A percentile compares a stretch with the other conserved stretches of the same genome.
phyloP scores from a whole-genome alignment of 2,888 invertebrate species.

The Oscheius sp. region DNA sequence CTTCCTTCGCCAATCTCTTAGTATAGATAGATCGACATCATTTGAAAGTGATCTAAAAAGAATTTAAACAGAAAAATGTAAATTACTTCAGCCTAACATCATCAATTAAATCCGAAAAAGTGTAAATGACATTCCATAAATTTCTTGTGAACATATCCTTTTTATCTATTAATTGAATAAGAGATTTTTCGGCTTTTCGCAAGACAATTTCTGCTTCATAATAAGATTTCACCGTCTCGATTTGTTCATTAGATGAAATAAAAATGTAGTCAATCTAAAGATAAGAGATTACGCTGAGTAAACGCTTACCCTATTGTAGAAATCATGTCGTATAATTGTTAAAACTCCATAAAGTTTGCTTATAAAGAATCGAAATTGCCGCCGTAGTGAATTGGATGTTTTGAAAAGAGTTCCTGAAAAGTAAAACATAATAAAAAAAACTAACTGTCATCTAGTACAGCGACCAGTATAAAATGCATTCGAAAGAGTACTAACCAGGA shows the following conservation, averaged over 20 bases:
- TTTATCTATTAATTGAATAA: neutral
- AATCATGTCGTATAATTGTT: slow-evolving; percentile 22
- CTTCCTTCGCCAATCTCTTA: neutral
- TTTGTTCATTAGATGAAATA: neutral
- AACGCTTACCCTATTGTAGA: slow-evolving; percentile 1
- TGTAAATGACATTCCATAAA: neutral
- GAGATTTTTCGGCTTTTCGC: neutral
- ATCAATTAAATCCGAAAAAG: neutral
- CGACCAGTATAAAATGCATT: slow-evolving; percentile 2
- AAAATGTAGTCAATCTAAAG: slow-evolving; percentile 4
- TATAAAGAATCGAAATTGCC: slow-evolving; percentile 4
- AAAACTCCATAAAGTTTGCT: slow-evolving; percentile 9
- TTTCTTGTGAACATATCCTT: neutral
- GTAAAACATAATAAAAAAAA: neutral
- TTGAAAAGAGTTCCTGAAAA: neutral
- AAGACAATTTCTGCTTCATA: neutral
- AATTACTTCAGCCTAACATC: slow-evolving; percentile 15
- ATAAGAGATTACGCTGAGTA: neutral
- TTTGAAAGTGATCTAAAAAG: slow-evolving; percentile 12
- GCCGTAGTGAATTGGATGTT: neutral
- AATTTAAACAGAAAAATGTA: neutral
- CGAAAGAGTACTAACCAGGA: slow-evolving; percentile 19
- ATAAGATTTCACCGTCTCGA: neutral
- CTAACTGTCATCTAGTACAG: neutral
- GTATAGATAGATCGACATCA: neutral